A percentile compares a stretch with the other conserved stretches of the same genome.
Evolutionary conservation across 2,888 invertebrate genomes (phyloP).

Genomic region (Morpho helenor): DNA sequence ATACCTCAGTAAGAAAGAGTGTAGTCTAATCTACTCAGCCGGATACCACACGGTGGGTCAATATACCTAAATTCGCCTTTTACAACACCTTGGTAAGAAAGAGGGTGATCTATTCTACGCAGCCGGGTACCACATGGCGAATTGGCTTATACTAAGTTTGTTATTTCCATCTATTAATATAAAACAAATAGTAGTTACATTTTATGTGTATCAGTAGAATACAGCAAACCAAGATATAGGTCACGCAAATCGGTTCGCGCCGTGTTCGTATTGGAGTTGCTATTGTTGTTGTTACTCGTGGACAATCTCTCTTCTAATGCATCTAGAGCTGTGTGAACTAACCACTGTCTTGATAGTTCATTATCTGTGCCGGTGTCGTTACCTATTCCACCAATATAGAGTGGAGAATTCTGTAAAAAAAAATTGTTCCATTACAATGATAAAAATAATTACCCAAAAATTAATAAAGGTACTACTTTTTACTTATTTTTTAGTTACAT

Average conservation of each 20-base stretch:
- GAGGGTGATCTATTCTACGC: too few species aligned
- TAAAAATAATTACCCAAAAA: background rate
- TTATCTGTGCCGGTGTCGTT: conserved; percentile 84
- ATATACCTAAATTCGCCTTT: too few species aligned
- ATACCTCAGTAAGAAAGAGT: too few species aligned
- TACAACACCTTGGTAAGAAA: too few species aligned
- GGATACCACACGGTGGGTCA: too few species aligned
- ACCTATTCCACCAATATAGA: conserved; percentile 84
- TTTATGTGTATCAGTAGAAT: conserved; percentile 97
- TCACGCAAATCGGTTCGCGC: conserved; percentile 88
- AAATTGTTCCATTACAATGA: background rate
- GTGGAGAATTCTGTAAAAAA: conserved; percentile 90
- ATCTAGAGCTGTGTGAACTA: conserved; percentile 94
- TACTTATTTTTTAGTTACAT: too few species aligned
- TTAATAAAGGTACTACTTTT: too few species aligned
- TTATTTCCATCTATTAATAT: too few species aligned
- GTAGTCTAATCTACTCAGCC: too few species aligned
- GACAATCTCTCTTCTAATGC: conserved; percentile 92
- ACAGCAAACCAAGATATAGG: conserved; percentile 93
- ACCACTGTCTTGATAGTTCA: conserved; percentile 94
- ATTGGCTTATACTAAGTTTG: too few species aligned
- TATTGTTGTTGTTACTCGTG: conserved; percentile 53
- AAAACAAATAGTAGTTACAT: conserved; percentile 80
- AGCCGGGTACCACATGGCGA: too few species aligned
- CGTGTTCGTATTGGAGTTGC: conserved; percentile 78